Conservation (phyloP, 2,888 invertebrate genomes). For the Periphyllus acericola region DNA sequence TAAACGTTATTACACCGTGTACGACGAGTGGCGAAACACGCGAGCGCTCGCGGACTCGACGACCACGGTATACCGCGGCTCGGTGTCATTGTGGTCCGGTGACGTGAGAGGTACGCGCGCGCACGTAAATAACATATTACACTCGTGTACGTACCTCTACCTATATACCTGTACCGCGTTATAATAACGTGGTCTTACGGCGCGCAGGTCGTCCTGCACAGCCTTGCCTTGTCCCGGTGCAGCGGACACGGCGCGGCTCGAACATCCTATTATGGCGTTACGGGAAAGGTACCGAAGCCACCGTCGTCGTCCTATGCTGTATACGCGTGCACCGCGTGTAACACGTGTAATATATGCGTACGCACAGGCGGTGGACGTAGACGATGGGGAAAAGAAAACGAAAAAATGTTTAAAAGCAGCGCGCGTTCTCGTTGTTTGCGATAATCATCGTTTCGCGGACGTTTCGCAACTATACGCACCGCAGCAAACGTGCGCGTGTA, state of each 20-base stretch:
- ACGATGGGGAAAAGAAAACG: background rate
- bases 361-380: background rate
- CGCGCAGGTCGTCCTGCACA: background rate
- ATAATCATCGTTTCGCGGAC: background rate
- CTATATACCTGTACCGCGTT: background rate
- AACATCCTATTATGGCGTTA: slow-evolving; percentile 31
- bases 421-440: background rate
- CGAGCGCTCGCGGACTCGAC: too few species aligned
- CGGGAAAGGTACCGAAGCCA: background rate
- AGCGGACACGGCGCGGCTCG: background rate
- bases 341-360: background rate
- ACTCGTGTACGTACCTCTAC: too few species aligned
- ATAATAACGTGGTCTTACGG: too few species aligned
- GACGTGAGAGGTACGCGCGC: background rate
- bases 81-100: slow-evolving; percentile 27
- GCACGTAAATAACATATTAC: background rate
- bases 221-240: background rate
- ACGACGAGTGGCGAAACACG: too few species aligned
- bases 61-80: background rate
- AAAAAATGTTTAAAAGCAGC: background rate
- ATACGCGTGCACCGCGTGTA: background rate
- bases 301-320: too few species aligned
- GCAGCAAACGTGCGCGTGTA: background rate
- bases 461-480: background rate
- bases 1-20: too few species aligned